Conservation (phyloP, 2,797 vertebrate species). For the Enteromius mattozi region DNA sequence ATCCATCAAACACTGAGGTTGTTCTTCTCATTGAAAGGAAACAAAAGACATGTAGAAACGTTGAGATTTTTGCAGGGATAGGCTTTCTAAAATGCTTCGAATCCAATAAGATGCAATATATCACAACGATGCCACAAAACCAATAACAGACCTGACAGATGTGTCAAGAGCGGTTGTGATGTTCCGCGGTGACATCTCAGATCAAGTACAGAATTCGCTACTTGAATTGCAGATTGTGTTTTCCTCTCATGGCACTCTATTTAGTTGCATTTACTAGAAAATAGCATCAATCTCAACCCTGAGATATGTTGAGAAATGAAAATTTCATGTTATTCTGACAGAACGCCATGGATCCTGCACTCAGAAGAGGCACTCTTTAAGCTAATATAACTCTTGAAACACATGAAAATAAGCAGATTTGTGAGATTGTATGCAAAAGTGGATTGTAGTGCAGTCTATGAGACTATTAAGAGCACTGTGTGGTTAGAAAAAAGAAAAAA, state of each 20-base stretch:
- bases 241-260: slow-evolving; percentile 43
- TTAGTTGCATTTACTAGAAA: slow-evolving; percentile 51
- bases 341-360: slow-evolving; percentile 22
- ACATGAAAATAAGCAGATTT: slow-evolving; percentile 18
- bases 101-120: slow-evolving; percentile 37
- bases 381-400: slow-evolving; percentile 30
- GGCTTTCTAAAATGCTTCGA: slow-evolving; percentile 13
- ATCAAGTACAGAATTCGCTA: slow-evolving; percentile 43
- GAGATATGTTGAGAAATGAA: slow-evolving; percentile 36
- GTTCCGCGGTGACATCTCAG: slow-evolving; percentile 41
- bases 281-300: slow-evolving; percentile 37
- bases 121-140: slow-evolving; percentile 37
- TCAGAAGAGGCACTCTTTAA: background rate
- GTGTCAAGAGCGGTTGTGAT: slow-evolving; percentile 49
- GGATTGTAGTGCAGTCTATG: background rate
- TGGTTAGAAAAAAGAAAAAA: background rate
- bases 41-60: background rate
- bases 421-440: slow-evolving; percentile 1
- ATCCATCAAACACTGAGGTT: slow-evolving; percentile 28
- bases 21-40: slow-evolving; percentile 14
- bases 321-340: slow-evolving; percentile 10
- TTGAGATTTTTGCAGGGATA: slow-evolving; percentile 12
- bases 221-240: slow-evolving; percentile 56
- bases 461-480: slow-evolving; percentile 12
- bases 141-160: slow-evolving; percentile 50